Conservation (phyloP, 2,888 invertebrate genomes). For the Drosophila algonquin region DNA sequence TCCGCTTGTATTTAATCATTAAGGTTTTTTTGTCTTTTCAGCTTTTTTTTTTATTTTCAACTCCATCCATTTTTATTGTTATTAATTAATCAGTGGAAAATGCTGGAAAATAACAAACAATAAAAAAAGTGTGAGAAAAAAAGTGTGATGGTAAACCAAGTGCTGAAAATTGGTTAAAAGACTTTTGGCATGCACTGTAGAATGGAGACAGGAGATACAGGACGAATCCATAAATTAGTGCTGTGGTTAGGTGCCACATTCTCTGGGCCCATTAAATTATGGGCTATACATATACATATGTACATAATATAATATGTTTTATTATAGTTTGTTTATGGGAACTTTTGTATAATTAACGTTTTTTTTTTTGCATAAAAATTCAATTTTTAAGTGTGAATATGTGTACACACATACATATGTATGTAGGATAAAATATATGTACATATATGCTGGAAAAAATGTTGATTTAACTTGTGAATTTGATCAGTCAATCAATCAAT, state of each 20-base stretch:
- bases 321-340: neutral
- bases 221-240: conserved; percentile 19
- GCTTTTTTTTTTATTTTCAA: conserved; percentile 24
- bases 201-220: neutral
- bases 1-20: conserved; percentile 68
- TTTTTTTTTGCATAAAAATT: neutral
- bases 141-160: conserved; percentile 30
- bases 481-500: too few species aligned
- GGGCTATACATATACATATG: neutral
- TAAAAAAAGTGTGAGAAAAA: conserved; percentile 2
- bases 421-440: too few species aligned
- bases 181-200: conserved; percentile 30
- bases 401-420: too few species aligned
- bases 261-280: neutral
- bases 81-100: conserved; percentile 75
- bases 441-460: too few species aligned
- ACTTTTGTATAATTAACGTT: neutral
- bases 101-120: conserved; percentile 46
- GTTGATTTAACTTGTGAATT: too few species aligned
- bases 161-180: conserved; percentile 28
- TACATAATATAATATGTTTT: neutral
- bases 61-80: conserved; percentile 67
- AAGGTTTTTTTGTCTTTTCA: conserved; percentile 33
- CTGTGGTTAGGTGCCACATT: neutral
- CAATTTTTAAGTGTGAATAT: neutral